Evolutionary conservation across 2,888 invertebrate genomes (phyloP), one percentile per base, ranked within the genome.

Genomic region (Bembecia ichneumoniformis): DNA sequence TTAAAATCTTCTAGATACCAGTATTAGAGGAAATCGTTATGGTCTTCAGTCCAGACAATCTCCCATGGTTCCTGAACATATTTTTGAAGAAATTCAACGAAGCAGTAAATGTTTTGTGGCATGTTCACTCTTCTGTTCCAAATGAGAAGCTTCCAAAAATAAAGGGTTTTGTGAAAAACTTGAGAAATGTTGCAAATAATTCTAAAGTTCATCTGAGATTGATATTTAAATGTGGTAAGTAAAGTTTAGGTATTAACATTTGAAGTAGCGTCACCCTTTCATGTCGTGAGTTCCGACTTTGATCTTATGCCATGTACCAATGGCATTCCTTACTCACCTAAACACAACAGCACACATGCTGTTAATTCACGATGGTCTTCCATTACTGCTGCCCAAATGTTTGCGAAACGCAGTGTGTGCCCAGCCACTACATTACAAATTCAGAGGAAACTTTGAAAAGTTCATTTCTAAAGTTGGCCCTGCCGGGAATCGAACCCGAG

Each of bases 141-240:
- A 71, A 74, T 47, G 74, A 87, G 43, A 80, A 77, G 63, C 60
- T 76, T 14, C 44, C 63, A 10, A 82, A 75, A 63, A 71, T 87
- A 43, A 68, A 71, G 51, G 66, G 69, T 35, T 86, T 80, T 66
- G 63, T 78, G n/a, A 71, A 72, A 54, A 70, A 61, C 47, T 60
- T 77, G 11, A 59, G 63, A 55, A 54, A 53, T 28, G 43, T 50
- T 17, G 56, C 54, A 44, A 53, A 53, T 46, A 56, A 53, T 52
- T 54, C 67, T 58, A 66, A 83, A 62, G 63, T 92, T 17, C 89
- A 90, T 51, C 57, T 94, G 28, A 89, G 90, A 58, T 77, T 95
- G 65, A 93, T 95, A 66, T 95, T 94, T 91, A 94, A 93, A 87
- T 83, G 90, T 78, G 91, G 94, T 94, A 88, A 88, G 81, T 71